These are phyloP conservation scores for Eulacestoma nigropectus DNA, from an alignment of 2,113 vertebrate genomes.

Conservation along the genomic window DNA sequence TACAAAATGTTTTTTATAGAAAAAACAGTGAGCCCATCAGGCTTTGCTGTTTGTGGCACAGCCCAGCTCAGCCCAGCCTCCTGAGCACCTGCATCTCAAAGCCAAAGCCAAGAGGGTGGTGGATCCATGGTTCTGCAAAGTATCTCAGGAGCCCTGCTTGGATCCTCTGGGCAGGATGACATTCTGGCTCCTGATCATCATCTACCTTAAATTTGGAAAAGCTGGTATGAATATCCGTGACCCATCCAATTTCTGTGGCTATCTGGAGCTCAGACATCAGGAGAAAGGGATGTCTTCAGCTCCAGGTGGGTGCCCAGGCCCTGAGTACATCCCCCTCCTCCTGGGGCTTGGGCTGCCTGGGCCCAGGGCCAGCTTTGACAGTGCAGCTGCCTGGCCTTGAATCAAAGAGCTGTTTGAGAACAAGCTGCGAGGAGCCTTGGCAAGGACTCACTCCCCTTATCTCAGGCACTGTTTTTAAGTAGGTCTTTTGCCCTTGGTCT, in stretches of 20 bases:
- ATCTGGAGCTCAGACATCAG: not conserved
- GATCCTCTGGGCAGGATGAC: not conserved
- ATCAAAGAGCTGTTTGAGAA: conserved; percentile 48
- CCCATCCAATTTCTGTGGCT: not conserved
- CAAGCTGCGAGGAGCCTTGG: conserved; percentile 2
- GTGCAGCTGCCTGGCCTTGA: conserved; percentile 47
- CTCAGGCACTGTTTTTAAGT: not conserved
- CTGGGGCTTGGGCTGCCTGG: not conserved
- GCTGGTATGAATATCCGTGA: accelerated
- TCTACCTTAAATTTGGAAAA: not conserved
- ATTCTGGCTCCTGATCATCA: not conserved
- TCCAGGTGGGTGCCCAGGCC: not conserved
- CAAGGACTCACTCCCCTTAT: not conserved
- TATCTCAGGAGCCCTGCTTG: not conserved
- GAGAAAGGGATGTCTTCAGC: not conserved
- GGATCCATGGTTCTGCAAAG: not conserved
- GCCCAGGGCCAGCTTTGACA: conserved; percentile 16
- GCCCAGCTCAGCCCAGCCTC: not conserved
- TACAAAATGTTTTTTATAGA: not conserved
- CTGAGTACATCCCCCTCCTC: not conserved
- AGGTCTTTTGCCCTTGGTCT: not conserved
- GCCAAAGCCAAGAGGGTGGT: not conserved
- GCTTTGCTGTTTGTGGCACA: not conserved
- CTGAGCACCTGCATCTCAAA: not conserved
- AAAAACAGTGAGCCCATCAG: not conserved